A percentile compares a stretch with the other conserved stretches of the same genome.
phyloP scores from a whole-genome alignment of 2,113 vertebrate species.

The Erythrocercus mccallii region DNA sequence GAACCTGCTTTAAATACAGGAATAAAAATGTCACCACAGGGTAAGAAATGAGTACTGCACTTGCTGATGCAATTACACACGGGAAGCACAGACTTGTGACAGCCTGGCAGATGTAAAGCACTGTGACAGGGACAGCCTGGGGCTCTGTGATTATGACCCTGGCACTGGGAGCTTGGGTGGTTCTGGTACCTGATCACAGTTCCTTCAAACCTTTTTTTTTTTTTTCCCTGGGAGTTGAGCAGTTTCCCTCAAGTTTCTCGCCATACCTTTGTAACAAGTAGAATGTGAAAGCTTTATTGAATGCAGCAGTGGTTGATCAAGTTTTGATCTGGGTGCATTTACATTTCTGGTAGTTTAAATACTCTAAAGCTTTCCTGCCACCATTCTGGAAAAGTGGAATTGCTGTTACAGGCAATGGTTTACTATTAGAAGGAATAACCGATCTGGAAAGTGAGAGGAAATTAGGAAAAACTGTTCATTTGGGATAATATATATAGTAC shows the following conservation, averaged over 20 bases:
- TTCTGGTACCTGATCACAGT: not conserved
- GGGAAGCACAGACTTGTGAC: not conserved
- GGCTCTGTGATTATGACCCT: not conserved
- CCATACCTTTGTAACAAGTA: not conserved
- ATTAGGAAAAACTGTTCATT: not conserved
- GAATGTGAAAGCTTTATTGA: not conserved
- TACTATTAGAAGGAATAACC: not conserved
- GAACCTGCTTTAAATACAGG: conserved; percentile 18
- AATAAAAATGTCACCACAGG: conserved; percentile 38
- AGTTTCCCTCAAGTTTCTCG: not conserved
- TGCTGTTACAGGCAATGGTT: not conserved
- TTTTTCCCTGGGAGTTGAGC: not conserved
- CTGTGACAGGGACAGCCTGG: conserved; percentile 32
- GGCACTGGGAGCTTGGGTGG: not conserved
- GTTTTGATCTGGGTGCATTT: not conserved
- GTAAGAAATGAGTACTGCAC: conserved; percentile 11
- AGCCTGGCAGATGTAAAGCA: conserved; percentile 10
- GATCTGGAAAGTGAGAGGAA: not conserved
- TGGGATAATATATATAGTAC: not conserved
- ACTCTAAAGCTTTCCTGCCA: not conserved
- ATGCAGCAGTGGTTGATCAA: not conserved
- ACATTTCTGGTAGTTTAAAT: not conserved
- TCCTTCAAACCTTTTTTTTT: not conserved
- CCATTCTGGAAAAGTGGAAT: not conserved
- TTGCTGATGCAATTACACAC: conserved; percentile 57